Conservation (phyloP, 2,113 vertebrate species). For the Pelusios castaneus region DNA sequence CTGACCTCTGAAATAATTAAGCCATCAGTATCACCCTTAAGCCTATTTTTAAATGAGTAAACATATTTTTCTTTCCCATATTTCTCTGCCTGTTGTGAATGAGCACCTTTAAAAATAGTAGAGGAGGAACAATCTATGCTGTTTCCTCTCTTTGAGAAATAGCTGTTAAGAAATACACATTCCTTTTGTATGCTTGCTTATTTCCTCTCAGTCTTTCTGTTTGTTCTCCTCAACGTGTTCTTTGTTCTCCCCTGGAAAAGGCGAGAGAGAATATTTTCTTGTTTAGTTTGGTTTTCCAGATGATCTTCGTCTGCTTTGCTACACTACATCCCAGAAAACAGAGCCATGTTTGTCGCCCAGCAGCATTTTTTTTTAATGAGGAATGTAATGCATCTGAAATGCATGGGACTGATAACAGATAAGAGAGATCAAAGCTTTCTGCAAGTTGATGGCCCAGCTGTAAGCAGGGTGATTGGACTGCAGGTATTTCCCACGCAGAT, state of each 20-base stretch:
- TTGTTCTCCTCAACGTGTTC: neutral
- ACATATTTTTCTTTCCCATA: rapidly evolving
- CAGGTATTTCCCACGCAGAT: constrained; percentile 60
- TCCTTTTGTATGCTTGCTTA: neutral
- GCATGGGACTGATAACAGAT: constrained; percentile 43
- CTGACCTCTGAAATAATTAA: constrained; percentile 56
- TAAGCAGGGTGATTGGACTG: constrained; percentile 55
- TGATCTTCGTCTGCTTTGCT: constrained; percentile 46
- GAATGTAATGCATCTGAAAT: constrained; percentile 44
- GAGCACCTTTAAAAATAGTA: neutral
- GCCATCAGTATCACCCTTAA: neutral
- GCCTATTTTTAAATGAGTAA: constrained; percentile 12
- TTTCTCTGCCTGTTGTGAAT: constrained; percentile 21
- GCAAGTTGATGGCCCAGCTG: constrained; percentile 46
- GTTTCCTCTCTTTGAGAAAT: neutral
- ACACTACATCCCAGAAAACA: constrained; percentile 40
- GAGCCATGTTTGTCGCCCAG: constrained; percentile 33
- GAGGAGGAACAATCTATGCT: neutral
- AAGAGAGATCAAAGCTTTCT: constrained; percentile 66
- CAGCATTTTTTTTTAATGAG: constrained; percentile 38
- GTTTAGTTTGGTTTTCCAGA: constrained; percentile 42
- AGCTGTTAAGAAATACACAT: neutral
- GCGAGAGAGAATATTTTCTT: neutral
- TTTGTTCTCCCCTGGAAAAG: constrained; percentile 24
- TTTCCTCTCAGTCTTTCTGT: neutral